Evolutionary conservation across 2,888 invertebrate species (phyloP).

Genomic region (Uropetala carovei): DNA sequence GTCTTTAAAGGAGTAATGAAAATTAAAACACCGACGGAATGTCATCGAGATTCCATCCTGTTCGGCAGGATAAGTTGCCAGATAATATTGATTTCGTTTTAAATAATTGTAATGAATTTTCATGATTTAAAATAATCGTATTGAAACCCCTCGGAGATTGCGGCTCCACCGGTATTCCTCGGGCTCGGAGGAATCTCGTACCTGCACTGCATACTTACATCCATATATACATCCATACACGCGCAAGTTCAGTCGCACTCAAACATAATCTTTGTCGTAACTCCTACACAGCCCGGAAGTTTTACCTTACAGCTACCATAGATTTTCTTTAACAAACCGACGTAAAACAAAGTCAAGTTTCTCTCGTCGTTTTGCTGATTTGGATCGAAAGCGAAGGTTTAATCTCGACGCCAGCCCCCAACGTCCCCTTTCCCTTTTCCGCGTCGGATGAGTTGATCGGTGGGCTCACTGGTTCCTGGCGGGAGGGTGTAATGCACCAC

Average conservation of each 20-base stretch:
- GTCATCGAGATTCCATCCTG: too few relatives aligned
- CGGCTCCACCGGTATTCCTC: too few relatives aligned
- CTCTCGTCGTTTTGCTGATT: neutral
- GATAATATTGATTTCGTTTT: too few relatives aligned
- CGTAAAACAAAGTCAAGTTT: neutral
- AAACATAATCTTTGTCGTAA: neutral
- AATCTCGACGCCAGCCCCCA: neutral
- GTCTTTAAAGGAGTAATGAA: too few relatives aligned
- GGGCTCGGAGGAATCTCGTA: too few relatives aligned
- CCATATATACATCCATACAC: neutral
- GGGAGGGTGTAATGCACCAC: neutral
- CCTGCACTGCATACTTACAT: too few relatives aligned
- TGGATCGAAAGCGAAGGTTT: neutral
- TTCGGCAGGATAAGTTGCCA: too few relatives aligned
- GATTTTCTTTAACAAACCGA: neutral
- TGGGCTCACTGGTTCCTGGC: neutral
- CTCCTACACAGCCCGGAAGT: neutral
- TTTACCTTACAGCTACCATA: neutral
- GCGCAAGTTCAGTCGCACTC: neutral
- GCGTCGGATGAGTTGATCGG: neutral
- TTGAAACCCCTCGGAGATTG: too few relatives aligned
- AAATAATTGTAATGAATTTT: too few relatives aligned
- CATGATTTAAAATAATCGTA: too few relatives aligned
- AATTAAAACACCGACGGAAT: too few relatives aligned
- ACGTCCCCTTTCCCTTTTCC: neutral